These are phyloP conservation scores for Microctenopoma stevenorrisi DNA, from an alignment of 2,797 vertebrate species.

Conservation along the genomic window DNA sequence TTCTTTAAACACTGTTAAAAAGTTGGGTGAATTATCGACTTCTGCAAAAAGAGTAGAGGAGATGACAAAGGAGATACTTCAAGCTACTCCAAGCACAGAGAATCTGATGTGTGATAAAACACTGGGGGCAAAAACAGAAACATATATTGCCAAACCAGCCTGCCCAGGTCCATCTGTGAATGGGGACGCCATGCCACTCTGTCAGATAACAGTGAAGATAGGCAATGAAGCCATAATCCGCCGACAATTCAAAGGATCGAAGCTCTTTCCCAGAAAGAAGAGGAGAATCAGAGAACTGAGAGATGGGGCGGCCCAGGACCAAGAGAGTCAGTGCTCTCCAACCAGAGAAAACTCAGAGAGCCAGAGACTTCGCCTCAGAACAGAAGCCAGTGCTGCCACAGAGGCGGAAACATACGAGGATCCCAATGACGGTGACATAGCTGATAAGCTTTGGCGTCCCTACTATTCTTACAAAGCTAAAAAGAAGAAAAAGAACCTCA, in stretches of 20 bases:
- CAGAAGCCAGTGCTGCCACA: constrained; percentile 58
- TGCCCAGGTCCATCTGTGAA: constrained; percentile 93
- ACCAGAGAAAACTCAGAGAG: constrained; percentile 72
- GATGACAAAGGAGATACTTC: constrained; percentile 82
- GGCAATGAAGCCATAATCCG: constrained; percentile 97
- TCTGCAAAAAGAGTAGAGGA: constrained; percentile 85
- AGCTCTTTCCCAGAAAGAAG: constrained; percentile 89
- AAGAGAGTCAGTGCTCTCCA: constrained; percentile 65
- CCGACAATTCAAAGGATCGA: constrained; percentile 93
- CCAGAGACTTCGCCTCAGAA: constrained; percentile 75
- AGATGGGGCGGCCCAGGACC: constrained; percentile 58
- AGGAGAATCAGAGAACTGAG: constrained; percentile 69
- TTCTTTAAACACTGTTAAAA: constrained; percentile 83
- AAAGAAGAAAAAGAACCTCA: constrained; percentile 92
- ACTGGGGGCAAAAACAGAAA: constrained; percentile 89
- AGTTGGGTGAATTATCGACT: constrained; percentile 81
- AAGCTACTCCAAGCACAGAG: constrained; percentile 64
- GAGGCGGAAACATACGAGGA: constrained; percentile 87
- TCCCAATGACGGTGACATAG: constrained; percentile 91
- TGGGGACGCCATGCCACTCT: constrained; percentile 91
- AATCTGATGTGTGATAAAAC: constrained; percentile 77
- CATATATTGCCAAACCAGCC: constrained; percentile 97
- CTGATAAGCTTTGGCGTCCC: constrained; percentile 95
- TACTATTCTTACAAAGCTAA: constrained; percentile 98
- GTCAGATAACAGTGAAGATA: constrained; percentile 99